Base-by-base conservation (phyloP, 2,113 vertebrate genomes). In the Tenebrosternarchus preto region DNA sequence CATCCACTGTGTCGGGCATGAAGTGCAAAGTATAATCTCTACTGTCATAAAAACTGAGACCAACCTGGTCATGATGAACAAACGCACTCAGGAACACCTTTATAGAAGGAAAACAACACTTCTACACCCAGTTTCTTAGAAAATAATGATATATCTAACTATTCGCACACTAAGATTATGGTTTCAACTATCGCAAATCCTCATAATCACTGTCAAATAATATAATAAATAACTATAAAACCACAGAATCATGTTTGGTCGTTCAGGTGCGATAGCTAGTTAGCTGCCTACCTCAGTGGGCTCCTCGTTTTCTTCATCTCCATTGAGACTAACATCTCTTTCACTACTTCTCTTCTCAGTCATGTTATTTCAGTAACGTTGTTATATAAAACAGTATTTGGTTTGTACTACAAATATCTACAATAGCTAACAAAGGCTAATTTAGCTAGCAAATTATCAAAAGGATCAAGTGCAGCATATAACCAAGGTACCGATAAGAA, bases 31-130 rank as follows among this genome's bases (percentile, higher is more conserved):
- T 91, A 27, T 91, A 96, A 61, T 97, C 94, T 81, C 88, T 92
- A n/a, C 92, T 94, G 84, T 97, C 93, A 73, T 98, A 99, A 43
- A 96, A 98, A 81, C 95, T 92, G 57, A 98, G 86, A 31, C 95
- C 96, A 67, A 98, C 84, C 76, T 93, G 88, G 16, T 93, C 94
- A 17, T 93, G 90, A 60, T 94, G 93, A 83, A 93, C 94, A 81
- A 98, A 70, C 68, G 95, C 91, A 89, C 95, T 95, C 78, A 97
- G 85, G 68, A 96, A 93, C 75, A 94, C 90, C 93, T 98, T 20
- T 1, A 53, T 80, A 78, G 16, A 60, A 64, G 15, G 33, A 17
- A 2, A 9, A 11, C 8, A 20, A 5, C 59, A 27, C 43, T 11
- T 33, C 63, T 4, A 24, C n/a, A n/a, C 19, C 6, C 3, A n/a